Base-by-base conservation (phyloP, 1,140 invertebrate species). In the Ceratoteleas bidentatus region DNA sequence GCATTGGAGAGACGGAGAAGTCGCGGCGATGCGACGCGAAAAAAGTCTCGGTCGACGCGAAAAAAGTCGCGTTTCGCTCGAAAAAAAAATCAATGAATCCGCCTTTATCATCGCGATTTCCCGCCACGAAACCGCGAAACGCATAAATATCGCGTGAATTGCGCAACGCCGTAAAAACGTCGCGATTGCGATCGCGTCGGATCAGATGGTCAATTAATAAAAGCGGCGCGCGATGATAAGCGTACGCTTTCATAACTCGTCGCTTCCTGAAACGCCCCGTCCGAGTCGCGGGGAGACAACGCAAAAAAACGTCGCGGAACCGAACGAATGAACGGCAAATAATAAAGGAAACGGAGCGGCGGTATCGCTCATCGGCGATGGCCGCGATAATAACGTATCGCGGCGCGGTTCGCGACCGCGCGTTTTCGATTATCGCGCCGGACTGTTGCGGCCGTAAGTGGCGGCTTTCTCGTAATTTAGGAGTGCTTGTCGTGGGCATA, bases 181-280 rank as follows among this genome's bases (percentile, higher is more conserved):
- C 40, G 24, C 24, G 62, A 75, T 74, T 74, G 15, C 36, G 54
- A 74, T 74, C 70, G 14, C 52, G 32, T 5, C 4, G 34, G 62
- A 77, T 77, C n/a, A 77, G 54, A 77, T 56, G 58, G 7, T 62
- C 65, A 69, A 77, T 77, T 77, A 77, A 77, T 76, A 54, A 69
- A 56, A 69, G 64, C 50, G 47, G 60, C 47, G 64, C 54, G 34
- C 38, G 58, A 50, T 64, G 70, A 74, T 73, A 73, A 76, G 43
- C 36, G 56, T 8, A 16, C 38, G 6, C 52, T 74, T 74, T 74
- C 70, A 47, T 62, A 72, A 72, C 32, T 40, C 47, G 50, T 52
- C 9, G 53, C 10, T 68, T 76, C 73, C 73, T 76, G 73, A 61
- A 61, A 68, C 62, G 57, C 56, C 56, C 33, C 13, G 38, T 0